Evolutionary conservation across 2,888 invertebrate genomes (phyloP).

Genomic region (Cerceris rybyensis): DNA sequence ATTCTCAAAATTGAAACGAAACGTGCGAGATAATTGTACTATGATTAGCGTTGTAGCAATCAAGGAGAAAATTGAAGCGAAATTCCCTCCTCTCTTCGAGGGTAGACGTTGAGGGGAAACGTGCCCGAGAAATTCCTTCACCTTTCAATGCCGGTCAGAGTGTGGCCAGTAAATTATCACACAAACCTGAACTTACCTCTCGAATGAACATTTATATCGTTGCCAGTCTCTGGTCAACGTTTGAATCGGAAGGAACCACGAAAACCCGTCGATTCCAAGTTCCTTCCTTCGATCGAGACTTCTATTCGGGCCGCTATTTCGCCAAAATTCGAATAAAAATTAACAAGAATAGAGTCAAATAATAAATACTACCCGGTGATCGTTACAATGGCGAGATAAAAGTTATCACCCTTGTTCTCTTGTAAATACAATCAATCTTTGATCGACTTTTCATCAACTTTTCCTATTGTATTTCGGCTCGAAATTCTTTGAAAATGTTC

Average conservation of each 20-base stretch:
- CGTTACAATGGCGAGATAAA: too few relatives aligned
- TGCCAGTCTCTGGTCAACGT: conserved; percentile 56
- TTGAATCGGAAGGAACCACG: conserved; percentile 58
- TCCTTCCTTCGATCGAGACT: conserved; percentile 1
- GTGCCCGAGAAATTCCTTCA: conserved; percentile 35
- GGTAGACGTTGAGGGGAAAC: conserved; percentile 25
- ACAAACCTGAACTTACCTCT: conserved; percentile 41
- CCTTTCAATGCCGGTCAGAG: conserved; percentile 39
- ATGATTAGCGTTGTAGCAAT: too few relatives aligned
- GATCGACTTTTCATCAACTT: too few relatives aligned
- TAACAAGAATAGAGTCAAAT: too few relatives aligned
- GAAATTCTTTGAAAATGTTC: too few relatives aligned
- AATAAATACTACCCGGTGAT: too few relatives aligned
- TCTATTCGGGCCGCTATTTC: background rate
- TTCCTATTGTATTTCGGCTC: too few relatives aligned
- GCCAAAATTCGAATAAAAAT: too few relatives aligned
- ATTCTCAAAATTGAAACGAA: too few relatives aligned
- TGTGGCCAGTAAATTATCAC: conserved; percentile 37
- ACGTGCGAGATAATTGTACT: too few relatives aligned
- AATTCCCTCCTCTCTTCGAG: conserved; percentile 6
- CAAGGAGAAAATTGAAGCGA: background rate
- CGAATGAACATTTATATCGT: conserved; percentile 35
- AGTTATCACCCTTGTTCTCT: too few relatives aligned
- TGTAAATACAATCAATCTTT: too few relatives aligned
- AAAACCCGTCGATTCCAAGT: conserved; percentile 12